Evolutionary conservation across 2,113 vertebrate genomes (phyloP), one percentile per base, ranked within the genome.

Genomic region (Macroglossus sobrinus): DNA sequence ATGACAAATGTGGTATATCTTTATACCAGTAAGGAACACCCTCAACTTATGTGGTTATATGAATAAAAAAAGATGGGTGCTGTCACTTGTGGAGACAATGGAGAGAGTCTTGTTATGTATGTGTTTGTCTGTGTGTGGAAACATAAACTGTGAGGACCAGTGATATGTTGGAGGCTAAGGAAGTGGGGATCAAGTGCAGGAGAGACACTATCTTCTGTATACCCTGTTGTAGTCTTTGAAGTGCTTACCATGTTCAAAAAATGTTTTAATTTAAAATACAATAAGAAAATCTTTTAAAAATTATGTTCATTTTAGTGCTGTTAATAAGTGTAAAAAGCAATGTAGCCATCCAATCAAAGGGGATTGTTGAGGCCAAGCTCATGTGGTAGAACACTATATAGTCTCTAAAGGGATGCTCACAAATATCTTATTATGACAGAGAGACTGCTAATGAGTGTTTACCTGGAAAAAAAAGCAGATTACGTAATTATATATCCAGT

Each of bases 61-160:
- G 43, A 21, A 12, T 72, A 50, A 28, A 84, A 61, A 2, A 2
- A 33, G 26, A 15, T 21, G 38, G 0, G 2, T 15, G 66, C 47
- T 38, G n/a, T 24, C 3, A 1, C 13, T n/a, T 11, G 22, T 15
- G 55, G 81, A 10, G 35, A 15, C 22, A 35, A 28, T 0, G 24
- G 24, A 35, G 33, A 0, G 15, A 6, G 10, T 3, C 1, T 4
- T 28, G 10, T 38, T 8, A 18, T 14, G 4, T 7, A 2, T 28
- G 71, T 91, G 24, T 26, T 30, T 38, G 9, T 24, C 7, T 12
- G 18, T 3, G 15, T 18, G 40, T n/a, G 68, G 28, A 45, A 64
- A 11, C 26, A 7, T 19, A 21, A 38, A 28, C 7, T 22, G 18
- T 35, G 50, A 19, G 64, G 8, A 18, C 38, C 19, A 26, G 63